These are phyloP conservation scores for Drosophila atroscutellata DNA, from an alignment of 2,888 invertebrate genomes.

Conservation along the genomic window DNA sequence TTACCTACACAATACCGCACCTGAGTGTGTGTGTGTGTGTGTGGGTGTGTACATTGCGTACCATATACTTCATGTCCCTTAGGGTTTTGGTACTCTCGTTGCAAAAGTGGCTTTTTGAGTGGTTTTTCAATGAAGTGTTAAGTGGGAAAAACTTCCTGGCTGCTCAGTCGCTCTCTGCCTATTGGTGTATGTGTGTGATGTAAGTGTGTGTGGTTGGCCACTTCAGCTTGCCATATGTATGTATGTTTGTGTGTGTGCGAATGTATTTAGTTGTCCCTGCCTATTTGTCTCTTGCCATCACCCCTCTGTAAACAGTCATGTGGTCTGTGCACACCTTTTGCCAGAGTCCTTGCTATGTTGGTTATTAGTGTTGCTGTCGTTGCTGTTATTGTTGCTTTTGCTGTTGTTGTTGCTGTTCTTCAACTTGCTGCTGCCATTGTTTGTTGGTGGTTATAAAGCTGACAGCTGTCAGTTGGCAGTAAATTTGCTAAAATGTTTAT, in stretches of 20 bases:
- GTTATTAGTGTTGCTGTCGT: conserved; percentile 28
- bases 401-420: conserved; percentile 27
- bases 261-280: conserved; percentile 72
- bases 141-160: conserved; percentile 70
- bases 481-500: conserved; percentile 81
- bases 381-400: conserved; percentile 20
- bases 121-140: conserved; percentile 83
- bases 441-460: conserved; percentile 81
- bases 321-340: conserved; percentile 70
- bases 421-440: conserved; percentile 57
- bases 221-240: conserved; percentile 43
- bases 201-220: conserved; percentile 33
- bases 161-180: conserved; percentile 45
- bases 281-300: conserved; percentile 35
- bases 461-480: conserved; percentile 82
- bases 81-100: conserved; percentile 47
- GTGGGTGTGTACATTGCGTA: conserved; percentile 15
- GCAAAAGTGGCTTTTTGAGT: conserved; percentile 79
- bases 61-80: conserved; percentile 14
- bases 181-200: conserved; percentile 16
- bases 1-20: conserved; percentile 39
- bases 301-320: conserved; percentile 64
- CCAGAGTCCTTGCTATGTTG: conserved; percentile 30
- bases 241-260: conserved; percentile 20
- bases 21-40: conserved; percentile 22